Percentiles rank a stretch among this genome's conserved stretches.
Conservation (phyloP, 1,140 invertebrate genomes). For the Saccostrea glomerata region DNA sequence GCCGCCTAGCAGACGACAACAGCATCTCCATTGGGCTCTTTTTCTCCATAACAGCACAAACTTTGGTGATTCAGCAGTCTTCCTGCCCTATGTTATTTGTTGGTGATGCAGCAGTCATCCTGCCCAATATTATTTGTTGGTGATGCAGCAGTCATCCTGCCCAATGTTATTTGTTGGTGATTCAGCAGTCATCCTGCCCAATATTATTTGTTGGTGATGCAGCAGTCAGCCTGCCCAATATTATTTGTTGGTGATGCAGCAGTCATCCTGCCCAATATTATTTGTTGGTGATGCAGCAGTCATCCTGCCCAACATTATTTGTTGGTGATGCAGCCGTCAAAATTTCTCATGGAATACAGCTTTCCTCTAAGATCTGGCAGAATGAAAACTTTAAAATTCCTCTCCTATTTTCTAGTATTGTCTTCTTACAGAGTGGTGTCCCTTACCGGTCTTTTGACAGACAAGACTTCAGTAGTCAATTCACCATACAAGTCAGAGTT, state of each 20-base stretch:
- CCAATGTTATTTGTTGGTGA: too few species aligned
- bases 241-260: too few species aligned
- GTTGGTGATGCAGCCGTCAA: not conserved
- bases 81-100: too few species aligned
- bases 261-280: too few species aligned
- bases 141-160: not conserved
- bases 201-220: too few species aligned
- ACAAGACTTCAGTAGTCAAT: conserved; percentile 48
- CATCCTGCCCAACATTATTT: too few species aligned
- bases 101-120: too few species aligned
- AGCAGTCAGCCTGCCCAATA: too few species aligned
- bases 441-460: conserved; percentile 7
- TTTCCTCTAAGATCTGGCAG: conserved; percentile 53
- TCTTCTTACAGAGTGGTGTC: not conserved
- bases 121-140: too few species aligned
- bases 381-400: conserved; percentile 41
- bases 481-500: conserved; percentile 56
- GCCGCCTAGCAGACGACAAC: conserved; percentile 39
- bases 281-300: too few species aligned
- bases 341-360: not conserved
- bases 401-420: conserved; percentile 16
- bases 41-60: not conserved
- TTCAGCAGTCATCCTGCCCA: too few species aligned
- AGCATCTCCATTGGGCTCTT: not conserved
- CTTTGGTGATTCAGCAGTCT: too few species aligned